Conservation (phyloP, 2,113 vertebrate species). For the Pelmatolapia mariae region DNA sequence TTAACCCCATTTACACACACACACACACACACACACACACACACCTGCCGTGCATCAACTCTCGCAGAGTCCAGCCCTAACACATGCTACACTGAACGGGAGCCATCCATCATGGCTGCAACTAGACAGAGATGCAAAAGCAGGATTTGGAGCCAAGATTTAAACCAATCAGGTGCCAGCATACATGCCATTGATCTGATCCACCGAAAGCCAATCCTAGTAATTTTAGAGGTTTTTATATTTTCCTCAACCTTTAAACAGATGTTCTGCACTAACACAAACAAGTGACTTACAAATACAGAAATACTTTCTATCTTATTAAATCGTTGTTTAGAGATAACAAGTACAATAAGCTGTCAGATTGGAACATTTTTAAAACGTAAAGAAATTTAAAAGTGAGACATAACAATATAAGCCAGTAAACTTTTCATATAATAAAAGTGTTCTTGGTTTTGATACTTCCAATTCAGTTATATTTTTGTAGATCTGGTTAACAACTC, state of each 20-base stretch:
- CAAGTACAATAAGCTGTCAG: not conserved
- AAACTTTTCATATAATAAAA: not conserved
- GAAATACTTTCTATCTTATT: too few species aligned
- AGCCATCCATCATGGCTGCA: conserved; percentile 33
- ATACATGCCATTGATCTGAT: not conserved
- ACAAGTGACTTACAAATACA: not conserved
- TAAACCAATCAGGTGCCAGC: not conserved
- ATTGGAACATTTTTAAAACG: not conserved
- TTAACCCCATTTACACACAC: conserved; percentile 3
- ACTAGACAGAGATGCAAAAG: not conserved
- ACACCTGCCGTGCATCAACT: not conserved
- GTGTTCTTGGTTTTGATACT: not conserved
- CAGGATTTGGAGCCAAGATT: not conserved
- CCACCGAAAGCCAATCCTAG: not conserved
- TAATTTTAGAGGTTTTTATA: not conserved
- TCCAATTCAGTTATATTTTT: not conserved
- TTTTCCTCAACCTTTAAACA: not conserved
- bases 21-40: not conserved
- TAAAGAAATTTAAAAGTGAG: not conserved
- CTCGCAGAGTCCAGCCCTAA: not conserved
- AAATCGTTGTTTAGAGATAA: not conserved
- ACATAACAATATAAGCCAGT: not conserved
- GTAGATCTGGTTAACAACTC: not conserved
- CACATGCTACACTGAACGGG: conserved; percentile 21
- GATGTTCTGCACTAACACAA: not conserved